Evolutionary conservation across 2,797 vertebrate genomes (phyloP), one percentile per base, ranked within the genome.

Genomic region (Enteromius anoplus): DNA sequence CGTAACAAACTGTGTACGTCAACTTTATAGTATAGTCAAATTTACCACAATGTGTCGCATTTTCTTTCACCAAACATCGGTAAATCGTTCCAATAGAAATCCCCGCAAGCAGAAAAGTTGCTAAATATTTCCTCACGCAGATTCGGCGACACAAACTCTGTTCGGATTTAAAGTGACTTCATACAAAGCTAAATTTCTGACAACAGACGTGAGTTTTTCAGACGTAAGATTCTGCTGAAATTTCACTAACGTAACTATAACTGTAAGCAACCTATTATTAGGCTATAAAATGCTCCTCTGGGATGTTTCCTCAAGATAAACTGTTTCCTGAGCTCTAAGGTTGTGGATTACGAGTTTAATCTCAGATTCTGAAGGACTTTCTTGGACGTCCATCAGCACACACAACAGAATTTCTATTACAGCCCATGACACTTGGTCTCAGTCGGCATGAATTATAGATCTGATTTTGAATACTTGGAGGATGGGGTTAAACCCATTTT

Each of bases 391-490:
- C 84, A 85, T 89, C 85, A 85, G 45, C 68, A 66, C 23, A 47
- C 64, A 73, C 85, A 34, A 49, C 17, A 49, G 47, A 75, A 68
- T 78, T 84, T 81, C 68, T 80, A 83, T 83, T 62, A 82, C 26
- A 17, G 55, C 55, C 53, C 45, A 29, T 65, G 75, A 29, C 53
- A 26, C 80, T 85, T 72, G 29, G 53, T 80, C 84, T 60, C 29
- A 53, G 64, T 21, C 34, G 42, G 72, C 68, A 85, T 88, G 55
- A 88, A 86, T 90, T 85, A 85, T 79, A 87, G 68, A 88, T 80
- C 34, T 47, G 65, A 55, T 84, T 79, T 85, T 8, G 42, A 81
- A 64, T 55, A 79, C 65, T 37, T 53, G 40, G 53, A 64, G 75
- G 72, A 83, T 45, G 68, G 84, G 85, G 78, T 87, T 85, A 70